A percentile compares a stretch with the other conserved stretches of the same genome.
phyloP scores from a whole-genome alignment of 2,888 invertebrate species.

The Cinara cedri region DNA sequence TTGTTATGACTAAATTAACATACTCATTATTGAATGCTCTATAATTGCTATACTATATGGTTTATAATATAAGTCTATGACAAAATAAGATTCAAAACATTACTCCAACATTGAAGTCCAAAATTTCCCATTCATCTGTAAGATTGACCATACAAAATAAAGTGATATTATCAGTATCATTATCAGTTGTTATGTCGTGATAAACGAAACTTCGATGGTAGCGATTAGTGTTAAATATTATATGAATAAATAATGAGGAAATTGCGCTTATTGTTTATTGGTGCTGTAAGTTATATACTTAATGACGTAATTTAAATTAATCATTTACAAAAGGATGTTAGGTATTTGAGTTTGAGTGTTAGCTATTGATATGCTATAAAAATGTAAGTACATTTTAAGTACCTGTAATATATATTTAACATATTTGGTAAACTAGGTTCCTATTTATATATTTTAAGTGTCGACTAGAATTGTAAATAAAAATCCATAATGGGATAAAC shows the following conservation, averaged over 20 bases:
- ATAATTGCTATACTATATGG: no score
- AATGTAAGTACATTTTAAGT: not conserved
- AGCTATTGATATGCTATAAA: no score
- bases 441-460: not conserved
- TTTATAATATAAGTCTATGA: no score
- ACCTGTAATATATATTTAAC: not conserved
- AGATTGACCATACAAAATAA: no score
- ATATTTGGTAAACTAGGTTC: not conserved
- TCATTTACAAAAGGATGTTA: not conserved
- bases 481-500: constrained; percentile 40
- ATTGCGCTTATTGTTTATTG: constrained; percentile 11
- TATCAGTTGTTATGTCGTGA: constrained; percentile 9
- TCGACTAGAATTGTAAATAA: not conserved
- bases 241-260: constrained; percentile 17
- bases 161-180: no score
- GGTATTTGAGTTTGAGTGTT: not conserved
- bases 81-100: no score
- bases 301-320: constrained; percentile 30
- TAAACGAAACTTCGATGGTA: constrained; percentile 5
- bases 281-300: not conserved
- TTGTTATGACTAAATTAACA: no score
- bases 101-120: no score
- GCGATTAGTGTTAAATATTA: constrained; percentile 26
- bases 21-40: no score
- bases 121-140: no score